Percentiles rank a stretch among this genome's conserved stretches.
These are phyloP conservation scores for Crocallis elinguaria DNA, from an alignment of 2,888 invertebrate genomes.

Conservation along the genomic window DNA sequence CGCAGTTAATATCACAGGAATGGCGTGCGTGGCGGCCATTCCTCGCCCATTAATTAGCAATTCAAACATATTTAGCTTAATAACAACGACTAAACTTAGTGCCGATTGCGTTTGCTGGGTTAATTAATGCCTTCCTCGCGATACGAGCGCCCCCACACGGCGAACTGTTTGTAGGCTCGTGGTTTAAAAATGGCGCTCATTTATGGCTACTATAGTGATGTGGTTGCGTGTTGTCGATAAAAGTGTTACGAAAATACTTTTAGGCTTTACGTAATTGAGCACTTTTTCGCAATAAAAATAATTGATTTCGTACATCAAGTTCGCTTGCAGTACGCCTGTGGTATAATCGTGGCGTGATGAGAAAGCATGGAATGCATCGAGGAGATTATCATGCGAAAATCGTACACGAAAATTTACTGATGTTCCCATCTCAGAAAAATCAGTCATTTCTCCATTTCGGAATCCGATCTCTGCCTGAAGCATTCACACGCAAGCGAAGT, in stretches of 20 bases:
- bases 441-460: too few relatives aligned
- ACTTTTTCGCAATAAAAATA: too few relatives aligned
- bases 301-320: too few relatives aligned
- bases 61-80: conserved; percentile 80
- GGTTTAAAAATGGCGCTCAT: conserved; percentile 29
- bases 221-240: neutral
- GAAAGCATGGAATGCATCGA: too few relatives aligned
- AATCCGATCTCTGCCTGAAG: too few relatives aligned
- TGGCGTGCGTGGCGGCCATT: conserved; percentile 69
- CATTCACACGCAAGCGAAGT: too few relatives aligned
- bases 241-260: neutral
- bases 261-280: too few relatives aligned
- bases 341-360: too few relatives aligned
- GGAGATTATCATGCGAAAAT: too few relatives aligned
- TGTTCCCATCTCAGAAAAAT: too few relatives aligned
- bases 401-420: too few relatives aligned
- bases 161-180: neutral
- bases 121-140: conserved; percentile 62
- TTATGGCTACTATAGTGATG: conserved; percentile 3
- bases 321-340: too few relatives aligned
- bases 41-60: conserved; percentile 68
- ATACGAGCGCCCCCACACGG: conserved; percentile 20
- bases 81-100: conserved; percentile 67
- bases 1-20: conserved; percentile 33
- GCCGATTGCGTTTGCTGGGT: conserved; percentile 59